These are phyloP conservation scores for Alviniconcha marisindica DNA, from an alignment of 1,140 invertebrate genomes.

Conservation along the genomic window DNA sequence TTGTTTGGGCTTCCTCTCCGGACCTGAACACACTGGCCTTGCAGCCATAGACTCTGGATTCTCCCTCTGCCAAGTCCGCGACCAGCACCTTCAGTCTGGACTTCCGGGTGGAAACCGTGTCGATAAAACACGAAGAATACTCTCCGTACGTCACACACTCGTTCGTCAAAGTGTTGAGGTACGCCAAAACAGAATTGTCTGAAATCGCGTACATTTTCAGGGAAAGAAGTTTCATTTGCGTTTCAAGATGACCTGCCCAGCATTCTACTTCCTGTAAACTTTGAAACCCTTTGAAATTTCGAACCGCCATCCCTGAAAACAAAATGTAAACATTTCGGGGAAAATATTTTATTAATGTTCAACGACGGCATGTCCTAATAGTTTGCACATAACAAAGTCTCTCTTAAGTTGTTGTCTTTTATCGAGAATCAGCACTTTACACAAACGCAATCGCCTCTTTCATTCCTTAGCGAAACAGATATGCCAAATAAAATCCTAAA, in stretches of 20 bases:
- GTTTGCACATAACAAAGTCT: too few species aligned
- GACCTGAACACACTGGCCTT: conserved; percentile 10
- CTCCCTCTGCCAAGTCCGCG: conserved; percentile 11
- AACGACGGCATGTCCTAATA: too few species aligned
- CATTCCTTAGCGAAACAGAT: too few species aligned
- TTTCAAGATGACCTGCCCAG: neutral
- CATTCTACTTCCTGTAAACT: conserved; percentile 31
- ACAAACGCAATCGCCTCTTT: too few species aligned
- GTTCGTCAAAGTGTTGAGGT: neutral
- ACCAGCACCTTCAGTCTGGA: conserved; percentile 24
- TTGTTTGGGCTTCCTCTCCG: too few species aligned
- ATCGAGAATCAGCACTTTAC: too few species aligned
- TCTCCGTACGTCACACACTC: conserved; percentile 21
- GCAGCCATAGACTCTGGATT: conserved; percentile 7
- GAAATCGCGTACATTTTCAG: neutral
- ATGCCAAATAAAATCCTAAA: too few species aligned
- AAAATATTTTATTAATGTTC: too few species aligned
- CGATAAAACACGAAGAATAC: conserved; percentile 8
- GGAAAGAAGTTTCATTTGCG: conserved; percentile 2
- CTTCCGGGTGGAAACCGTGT: neutral
- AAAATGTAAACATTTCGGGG: too few species aligned
- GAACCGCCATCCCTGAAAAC: too few species aligned
- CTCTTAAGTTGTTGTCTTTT: too few species aligned
- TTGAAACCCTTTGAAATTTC: too few species aligned
- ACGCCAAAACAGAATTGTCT: neutral